Percentiles rank a stretch among this genome's conserved stretches.
phyloP scores from a whole-genome alignment of 2,888 invertebrate species.

The Cryptops parisi region DNA sequence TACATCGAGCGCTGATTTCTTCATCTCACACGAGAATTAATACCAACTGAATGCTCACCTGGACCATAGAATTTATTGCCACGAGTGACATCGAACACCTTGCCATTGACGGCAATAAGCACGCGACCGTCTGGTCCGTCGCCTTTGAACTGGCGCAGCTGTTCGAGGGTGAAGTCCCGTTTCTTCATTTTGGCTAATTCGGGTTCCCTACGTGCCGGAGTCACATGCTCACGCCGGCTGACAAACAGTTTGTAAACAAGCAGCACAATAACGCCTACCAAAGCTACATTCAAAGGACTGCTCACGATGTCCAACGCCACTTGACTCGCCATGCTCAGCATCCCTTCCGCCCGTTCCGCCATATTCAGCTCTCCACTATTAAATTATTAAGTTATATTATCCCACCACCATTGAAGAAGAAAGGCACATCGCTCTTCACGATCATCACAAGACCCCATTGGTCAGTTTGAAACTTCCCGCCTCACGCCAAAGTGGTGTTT shows the following conservation, averaged over 20 bases:
- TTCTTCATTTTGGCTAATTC: conserved; percentile 62
- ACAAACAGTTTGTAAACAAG: conserved; percentile 56
- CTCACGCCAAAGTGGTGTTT: too few relatives aligned
- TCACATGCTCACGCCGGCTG: background rate
- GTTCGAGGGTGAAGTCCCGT: conserved; percentile 76
- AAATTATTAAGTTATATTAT: too few relatives aligned
- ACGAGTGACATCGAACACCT: conserved; percentile 84
- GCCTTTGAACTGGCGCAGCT: conserved; percentile 75
- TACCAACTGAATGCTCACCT: too few relatives aligned
- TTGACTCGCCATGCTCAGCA: background rate
- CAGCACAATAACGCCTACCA: conserved; percentile 51
- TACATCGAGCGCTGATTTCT: too few relatives aligned
- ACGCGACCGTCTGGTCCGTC: conserved; percentile 67
- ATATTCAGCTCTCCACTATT: too few relatives aligned
- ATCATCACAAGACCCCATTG: too few relatives aligned
- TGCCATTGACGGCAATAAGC: conserved; percentile 83
- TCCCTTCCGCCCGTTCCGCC: conserved; percentile 9
- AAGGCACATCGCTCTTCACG: too few relatives aligned
- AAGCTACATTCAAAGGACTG: conserved; percentile 53
- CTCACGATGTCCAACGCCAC: conserved; percentile 42
- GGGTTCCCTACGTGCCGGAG: conserved; percentile 36
- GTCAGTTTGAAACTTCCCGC: too few relatives aligned
- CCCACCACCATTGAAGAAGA: too few relatives aligned
- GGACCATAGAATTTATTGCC: conserved; percentile 87
- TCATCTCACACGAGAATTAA: too few relatives aligned